A percentile compares a stretch with the other conserved stretches of the same genome.
These are phyloP conservation scores for Octopus sinensis DNA, from an alignment of 1,140 invertebrate genomes.

Conservation along the genomic window DNA sequence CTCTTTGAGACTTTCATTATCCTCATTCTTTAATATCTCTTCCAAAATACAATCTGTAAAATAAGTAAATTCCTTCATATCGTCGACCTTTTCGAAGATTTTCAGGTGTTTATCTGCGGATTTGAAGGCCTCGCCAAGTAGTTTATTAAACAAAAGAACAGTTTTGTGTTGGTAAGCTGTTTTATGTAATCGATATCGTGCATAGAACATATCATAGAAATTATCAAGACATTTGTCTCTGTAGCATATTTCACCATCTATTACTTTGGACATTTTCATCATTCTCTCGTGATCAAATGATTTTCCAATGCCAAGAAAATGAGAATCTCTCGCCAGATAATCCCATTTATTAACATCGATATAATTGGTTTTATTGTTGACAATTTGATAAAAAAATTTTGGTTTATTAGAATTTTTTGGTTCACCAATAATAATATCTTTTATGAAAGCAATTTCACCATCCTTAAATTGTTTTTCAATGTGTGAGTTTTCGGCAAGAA, in stretches of 20 bases:
- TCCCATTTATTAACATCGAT: constrained; percentile 75
- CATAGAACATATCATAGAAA: constrained; percentile 60
- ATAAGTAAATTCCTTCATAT: constrained; percentile 42
- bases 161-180: constrained; percentile 62
- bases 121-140: constrained; percentile 49
- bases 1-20: too few relatives aligned
- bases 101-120: constrained; percentile 25
- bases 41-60: constrained; percentile 39
- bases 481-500: background rate
- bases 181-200: constrained; percentile 57
- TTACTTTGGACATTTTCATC: constrained; percentile 55
- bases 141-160: constrained; percentile 56
- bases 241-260: constrained; percentile 56
- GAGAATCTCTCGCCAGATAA: constrained; percentile 66
- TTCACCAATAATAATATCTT: background rate
- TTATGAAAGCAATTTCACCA: background rate
- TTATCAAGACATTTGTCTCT: constrained; percentile 56
- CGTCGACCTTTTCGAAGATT: constrained; percentile 38
- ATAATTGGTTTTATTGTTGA: constrained; percentile 65
- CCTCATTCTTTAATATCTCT: too few relatives aligned
- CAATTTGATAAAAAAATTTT: constrained; percentile 59
- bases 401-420: background rate
- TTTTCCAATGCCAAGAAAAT: constrained; percentile 58
- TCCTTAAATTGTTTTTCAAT: background rate
- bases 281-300: constrained; percentile 59